A percentile compares a stretch with the other conserved stretches of the same genome.
Evolutionary conservation across 2,797 vertebrate species (phyloP).

Genomic region (Staurois parvus): DNA sequence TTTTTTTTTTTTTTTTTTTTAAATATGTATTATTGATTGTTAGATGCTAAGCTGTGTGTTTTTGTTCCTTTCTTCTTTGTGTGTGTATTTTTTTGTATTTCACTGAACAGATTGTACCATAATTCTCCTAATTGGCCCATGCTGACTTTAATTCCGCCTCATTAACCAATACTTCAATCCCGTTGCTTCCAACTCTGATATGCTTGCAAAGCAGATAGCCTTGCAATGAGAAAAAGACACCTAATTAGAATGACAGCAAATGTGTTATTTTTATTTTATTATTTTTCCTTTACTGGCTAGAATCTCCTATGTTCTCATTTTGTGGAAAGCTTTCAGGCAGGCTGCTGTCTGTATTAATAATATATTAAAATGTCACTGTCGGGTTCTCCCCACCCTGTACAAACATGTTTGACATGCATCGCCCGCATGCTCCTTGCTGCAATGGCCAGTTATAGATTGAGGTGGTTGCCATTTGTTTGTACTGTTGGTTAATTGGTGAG

Average conservation of each 20-base stretch:
- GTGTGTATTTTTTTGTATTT: not conserved
- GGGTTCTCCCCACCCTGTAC: not conserved
- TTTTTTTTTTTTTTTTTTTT: not conserved
- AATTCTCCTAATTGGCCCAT: conserved; percentile 52
- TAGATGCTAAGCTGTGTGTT: not conserved
- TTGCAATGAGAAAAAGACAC: conserved; percentile 18
- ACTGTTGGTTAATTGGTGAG: too few relatives aligned
- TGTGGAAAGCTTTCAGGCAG: not conserved
- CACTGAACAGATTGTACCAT: conserved; percentile 54
- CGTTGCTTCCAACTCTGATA: conserved; percentile 43
- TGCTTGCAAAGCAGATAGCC: conserved; percentile 32
- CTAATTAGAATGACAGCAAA: conserved; percentile 41
- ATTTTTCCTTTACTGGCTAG: not conserved
- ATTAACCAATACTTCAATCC: conserved; percentile 55
- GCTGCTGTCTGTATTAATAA: not conserved
- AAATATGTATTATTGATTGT: conserved; percentile 5
- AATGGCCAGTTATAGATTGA: too few relatives aligned
- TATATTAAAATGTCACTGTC: not conserved
- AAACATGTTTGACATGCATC: too few relatives aligned
- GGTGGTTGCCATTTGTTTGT: too few relatives aligned
- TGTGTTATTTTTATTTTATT: not conserved
- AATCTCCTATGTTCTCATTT: not conserved
- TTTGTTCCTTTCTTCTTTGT: conserved; percentile 3
- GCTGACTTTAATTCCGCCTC: conserved; percentile 55
- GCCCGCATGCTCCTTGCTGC: too few relatives aligned